These are phyloP conservation scores for Celastrina argiolus DNA, from an alignment of 2,888 invertebrate species.

Conservation along the genomic window DNA sequence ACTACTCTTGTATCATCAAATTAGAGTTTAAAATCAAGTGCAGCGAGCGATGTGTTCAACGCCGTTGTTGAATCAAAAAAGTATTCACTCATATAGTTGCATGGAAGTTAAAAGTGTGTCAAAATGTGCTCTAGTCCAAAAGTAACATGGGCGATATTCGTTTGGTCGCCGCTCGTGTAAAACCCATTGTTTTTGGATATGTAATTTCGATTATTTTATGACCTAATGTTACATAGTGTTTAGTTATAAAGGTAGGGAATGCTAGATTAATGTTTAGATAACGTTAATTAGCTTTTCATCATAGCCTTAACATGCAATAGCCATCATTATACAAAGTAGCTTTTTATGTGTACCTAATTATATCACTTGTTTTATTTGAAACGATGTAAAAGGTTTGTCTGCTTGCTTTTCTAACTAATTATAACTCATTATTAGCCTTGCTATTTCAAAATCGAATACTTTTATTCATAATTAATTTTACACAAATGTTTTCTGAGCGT, in stretches of 20 bases:
- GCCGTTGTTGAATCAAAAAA: constrained; percentile 71
- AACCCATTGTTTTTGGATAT: constrained; percentile 69
- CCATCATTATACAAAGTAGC: too few species aligned
- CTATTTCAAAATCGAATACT: too few species aligned
- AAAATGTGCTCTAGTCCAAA: constrained; percentile 46
- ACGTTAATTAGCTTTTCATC: constrained; percentile 10
- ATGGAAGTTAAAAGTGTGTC: constrained; percentile 45
- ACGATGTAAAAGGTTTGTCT: too few species aligned
- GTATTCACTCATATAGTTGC: constrained; percentile 64
- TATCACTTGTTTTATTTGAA: too few species aligned
- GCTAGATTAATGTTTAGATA: constrained; percentile 15
- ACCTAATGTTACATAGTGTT: constrained; percentile 39
- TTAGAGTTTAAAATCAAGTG: constrained; percentile 37
- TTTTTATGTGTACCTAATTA: too few species aligned
- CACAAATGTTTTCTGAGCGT: too few species aligned
- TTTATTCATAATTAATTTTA: too few species aligned
- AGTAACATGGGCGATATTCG: constrained; percentile 41
- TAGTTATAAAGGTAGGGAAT: constrained; percentile 4
- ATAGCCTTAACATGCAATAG: background rate
- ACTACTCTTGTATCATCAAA: constrained; percentile 30
- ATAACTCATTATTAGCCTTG: too few species aligned
- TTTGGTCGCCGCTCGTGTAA: constrained; percentile 39
- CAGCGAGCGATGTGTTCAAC: constrained; percentile 45
- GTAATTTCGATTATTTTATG: constrained; percentile 72
- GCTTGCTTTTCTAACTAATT: too few species aligned